Conservation (phyloP, 1,140 invertebrate species). For the Micrasema minimum region DNA sequence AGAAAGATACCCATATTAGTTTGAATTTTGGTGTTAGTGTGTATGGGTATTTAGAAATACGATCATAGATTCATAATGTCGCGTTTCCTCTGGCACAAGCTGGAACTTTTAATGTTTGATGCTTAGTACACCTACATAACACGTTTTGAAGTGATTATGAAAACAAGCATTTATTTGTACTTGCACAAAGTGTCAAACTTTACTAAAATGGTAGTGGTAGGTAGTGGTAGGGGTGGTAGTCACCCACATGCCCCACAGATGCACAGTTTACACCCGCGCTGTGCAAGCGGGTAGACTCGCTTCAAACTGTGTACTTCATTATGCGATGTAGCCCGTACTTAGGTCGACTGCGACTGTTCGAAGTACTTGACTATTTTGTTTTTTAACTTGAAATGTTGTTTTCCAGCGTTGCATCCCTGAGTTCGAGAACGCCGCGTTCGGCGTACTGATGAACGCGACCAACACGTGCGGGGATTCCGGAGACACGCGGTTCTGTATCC, state of each 20-base stretch:
- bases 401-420: constrained; percentile 91
- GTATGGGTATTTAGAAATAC: no score
- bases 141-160: neutral
- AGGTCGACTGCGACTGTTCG: neutral
- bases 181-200: neutral
- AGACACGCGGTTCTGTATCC: constrained; percentile 85
- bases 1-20: no score
- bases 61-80: no score
- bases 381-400: constrained; percentile 8
- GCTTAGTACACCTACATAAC: no score
- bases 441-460: constrained; percentile 86
- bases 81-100: no score
- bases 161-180: neutral
- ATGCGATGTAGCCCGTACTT: neutral
- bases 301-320: neutral
- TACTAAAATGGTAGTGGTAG: neutral
- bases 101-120: no score
- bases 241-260: no score
- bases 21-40: no score
- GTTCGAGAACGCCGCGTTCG: constrained; percentile 96
- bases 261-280: no score
- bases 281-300: no score
- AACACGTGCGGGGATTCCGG: constrained; percentile 92
- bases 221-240: no score
- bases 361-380: no score